Conservation (phyloP, 2,113 vertebrate genomes). For the Ciconia stormi region DNA sequence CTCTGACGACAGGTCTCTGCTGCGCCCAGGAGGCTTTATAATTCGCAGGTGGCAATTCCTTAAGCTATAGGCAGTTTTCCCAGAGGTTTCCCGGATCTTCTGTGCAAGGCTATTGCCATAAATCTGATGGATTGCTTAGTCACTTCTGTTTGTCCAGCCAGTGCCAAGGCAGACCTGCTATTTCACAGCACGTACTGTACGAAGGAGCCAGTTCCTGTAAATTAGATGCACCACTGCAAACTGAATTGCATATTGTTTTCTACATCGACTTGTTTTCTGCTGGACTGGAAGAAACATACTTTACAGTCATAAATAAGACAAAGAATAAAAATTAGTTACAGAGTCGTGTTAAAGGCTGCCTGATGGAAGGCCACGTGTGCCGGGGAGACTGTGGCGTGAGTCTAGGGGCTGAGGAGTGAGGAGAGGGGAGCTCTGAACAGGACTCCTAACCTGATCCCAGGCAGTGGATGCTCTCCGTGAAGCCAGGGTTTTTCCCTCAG, state of each 20-base stretch:
- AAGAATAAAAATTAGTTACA: background rate
- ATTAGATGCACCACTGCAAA: constrained; percentile 30
- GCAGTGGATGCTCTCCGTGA: background rate
- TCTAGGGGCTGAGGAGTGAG: background rate
- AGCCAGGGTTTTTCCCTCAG: background rate
- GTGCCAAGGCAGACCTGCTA: constrained; percentile 55
- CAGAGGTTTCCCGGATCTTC: constrained; percentile 52
- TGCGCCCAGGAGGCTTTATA: background rate
- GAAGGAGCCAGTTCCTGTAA: constrained; percentile 44
- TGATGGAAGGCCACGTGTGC: background rate
- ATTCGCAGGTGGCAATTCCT: background rate
- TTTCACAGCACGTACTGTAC: constrained; percentile 70
- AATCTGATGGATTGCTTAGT: constrained; percentile 61
- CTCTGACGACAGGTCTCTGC: background rate
- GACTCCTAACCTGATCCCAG: background rate
- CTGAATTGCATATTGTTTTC: constrained; percentile 21
- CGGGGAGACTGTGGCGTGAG: background rate
- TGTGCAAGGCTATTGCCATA: constrained; percentile 40
- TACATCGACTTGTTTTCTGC: background rate
- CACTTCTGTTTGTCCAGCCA: constrained; percentile 56
- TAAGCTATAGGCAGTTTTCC: constrained; percentile 14
- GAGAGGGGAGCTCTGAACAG: background rate
- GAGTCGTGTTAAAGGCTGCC: background rate
- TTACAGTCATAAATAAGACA: constrained; percentile 14
- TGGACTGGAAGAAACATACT: background rate